Percentiles rank a stretch among this genome's conserved stretches.
phyloP scores from a whole-genome alignment of 2,888 invertebrate genomes.

The Cantharis rustica region DNA sequence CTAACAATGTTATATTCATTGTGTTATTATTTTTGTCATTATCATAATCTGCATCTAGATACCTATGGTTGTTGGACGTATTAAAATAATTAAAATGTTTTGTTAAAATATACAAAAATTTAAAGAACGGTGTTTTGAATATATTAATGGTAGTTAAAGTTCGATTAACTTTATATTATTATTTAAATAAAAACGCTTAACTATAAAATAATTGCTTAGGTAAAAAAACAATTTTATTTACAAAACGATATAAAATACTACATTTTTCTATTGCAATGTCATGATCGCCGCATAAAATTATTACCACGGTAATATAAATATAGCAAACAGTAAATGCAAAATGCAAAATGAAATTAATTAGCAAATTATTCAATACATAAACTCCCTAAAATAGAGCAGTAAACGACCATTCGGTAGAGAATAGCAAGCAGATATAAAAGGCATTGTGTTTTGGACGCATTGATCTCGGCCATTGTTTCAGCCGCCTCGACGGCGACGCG shows the following conservation, averaged over 20 bases:
- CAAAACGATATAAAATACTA: background rate
- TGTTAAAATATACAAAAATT: background rate
- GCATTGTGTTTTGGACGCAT: conserved; percentile 32
- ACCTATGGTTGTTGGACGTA: background rate
- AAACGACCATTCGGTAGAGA: conserved; percentile 29
- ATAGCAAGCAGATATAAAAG: conserved; percentile 31
- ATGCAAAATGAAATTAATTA: conserved; percentile 12
- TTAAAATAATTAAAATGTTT: background rate
- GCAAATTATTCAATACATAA: conserved; percentile 29
- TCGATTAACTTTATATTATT: background rate
- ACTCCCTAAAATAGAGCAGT: conserved; percentile 27
- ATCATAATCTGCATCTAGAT: background rate
- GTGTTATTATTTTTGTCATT: background rate
- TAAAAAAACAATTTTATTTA: background rate
- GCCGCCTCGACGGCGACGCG: conserved; percentile 34
- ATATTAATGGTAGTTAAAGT: background rate
- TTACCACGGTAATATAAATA: background rate
- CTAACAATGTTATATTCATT: background rate
- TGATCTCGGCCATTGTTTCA: conserved; percentile 35
- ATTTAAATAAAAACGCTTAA: background rate
- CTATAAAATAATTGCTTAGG: background rate
- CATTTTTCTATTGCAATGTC: background rate
- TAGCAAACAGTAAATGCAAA: background rate
- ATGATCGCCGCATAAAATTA: background rate
- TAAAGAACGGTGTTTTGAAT: background rate